phyloP scores from a whole-genome alignment of 1,140 invertebrate genomes.

The Pectinophora gossypiella region DNA sequence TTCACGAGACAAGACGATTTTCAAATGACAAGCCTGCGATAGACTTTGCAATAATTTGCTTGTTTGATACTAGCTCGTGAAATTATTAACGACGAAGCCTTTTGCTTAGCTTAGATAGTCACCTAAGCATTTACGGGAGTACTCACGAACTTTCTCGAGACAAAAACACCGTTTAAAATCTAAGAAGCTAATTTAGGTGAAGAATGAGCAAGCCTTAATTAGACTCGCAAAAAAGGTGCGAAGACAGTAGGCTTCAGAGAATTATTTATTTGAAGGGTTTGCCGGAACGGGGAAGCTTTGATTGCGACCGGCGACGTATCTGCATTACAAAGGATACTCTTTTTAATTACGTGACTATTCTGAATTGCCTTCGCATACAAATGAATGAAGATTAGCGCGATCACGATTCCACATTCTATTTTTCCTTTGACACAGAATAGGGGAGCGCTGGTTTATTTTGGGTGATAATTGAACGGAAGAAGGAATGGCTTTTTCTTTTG shows the following conservation, averaged over 20 bases:
- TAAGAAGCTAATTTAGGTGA: not conserved
- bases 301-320: conserved; percentile 33
- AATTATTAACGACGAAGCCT: not conserved
- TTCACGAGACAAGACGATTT: too few species aligned
- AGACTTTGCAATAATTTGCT: not conserved
- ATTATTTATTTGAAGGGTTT: conserved; percentile 28
- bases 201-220: conserved; percentile 12
- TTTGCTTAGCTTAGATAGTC: not conserved
- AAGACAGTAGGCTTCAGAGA: conserved; percentile 14
- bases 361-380: conserved; percentile 39
- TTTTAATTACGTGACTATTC: conserved; percentile 53
- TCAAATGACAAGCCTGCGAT: not conserved
- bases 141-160: not conserved
- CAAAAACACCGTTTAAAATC: not conserved
- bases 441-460: conserved; percentile 12
- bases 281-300: conserved; percentile 19
- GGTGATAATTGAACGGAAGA: conserved; percentile 15
- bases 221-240: conserved; percentile 15
- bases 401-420: conserved; percentile 29
- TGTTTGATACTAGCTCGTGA: not conserved
- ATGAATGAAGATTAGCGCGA: conserved; percentile 38
- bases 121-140: too few species aligned
- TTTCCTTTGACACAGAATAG: conserved; percentile 31
- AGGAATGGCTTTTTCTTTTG: conserved; percentile 13
- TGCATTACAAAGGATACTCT: conserved; percentile 48